phyloP scores from a whole-genome alignment of 2,113 vertebrate species.

The Mus pahari region DNA sequence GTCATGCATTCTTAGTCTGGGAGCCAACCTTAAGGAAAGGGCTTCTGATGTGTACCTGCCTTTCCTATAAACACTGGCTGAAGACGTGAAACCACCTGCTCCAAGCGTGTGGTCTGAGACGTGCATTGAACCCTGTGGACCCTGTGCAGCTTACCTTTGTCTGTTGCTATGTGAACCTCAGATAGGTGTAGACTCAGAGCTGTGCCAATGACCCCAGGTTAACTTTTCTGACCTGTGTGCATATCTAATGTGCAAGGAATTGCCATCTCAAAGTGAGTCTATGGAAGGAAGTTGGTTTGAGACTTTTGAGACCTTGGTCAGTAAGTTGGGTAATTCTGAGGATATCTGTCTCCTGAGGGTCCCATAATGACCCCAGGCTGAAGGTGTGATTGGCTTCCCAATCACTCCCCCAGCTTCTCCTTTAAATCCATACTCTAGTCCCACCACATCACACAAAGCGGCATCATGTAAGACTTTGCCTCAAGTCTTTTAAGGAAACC shows the following conservation, averaged over 20 bases:
- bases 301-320: not conserved
- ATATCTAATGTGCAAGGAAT: not conserved
- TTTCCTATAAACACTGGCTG: not conserved
- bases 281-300: not conserved
- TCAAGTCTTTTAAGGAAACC: constrained; percentile 12
- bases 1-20: not conserved
- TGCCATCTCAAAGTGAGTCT: not conserved
- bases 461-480: not conserved
- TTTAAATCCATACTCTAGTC: not conserved
- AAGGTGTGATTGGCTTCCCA: not conserved
- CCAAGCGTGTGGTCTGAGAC: not conserved
- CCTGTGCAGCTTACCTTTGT: not conserved
- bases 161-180: not conserved
- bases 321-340: not conserved
- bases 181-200: not conserved
- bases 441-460: not conserved
- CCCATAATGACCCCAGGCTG: not conserved
- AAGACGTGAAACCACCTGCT: not conserved
- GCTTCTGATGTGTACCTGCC: not conserved
- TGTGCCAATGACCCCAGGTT: not conserved
- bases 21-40: not conserved
- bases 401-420: not conserved
- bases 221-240: not conserved
- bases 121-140: no score
- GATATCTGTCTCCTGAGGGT: not conserved